Percentiles rank a stretch among this genome's conserved stretches.
These are phyloP conservation scores for Sebastes fasciatus DNA, from an alignment of 2,113 vertebrate genomes.

Conservation along the genomic window DNA sequence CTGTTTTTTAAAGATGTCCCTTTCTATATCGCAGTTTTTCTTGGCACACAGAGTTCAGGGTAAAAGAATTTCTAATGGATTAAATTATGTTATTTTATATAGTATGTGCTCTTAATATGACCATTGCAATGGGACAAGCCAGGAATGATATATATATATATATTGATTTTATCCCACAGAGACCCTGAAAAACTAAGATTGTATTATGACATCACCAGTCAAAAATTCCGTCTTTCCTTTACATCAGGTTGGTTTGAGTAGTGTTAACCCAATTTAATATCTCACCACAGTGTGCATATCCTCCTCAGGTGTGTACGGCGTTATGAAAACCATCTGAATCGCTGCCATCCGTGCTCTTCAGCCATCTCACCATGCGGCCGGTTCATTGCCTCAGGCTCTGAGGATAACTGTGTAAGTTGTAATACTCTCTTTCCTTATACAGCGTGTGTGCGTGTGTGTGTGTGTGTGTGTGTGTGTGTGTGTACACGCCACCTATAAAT, in stretches of 20 bases:
- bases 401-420: constrained; percentile 88
- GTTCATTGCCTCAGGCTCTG: constrained; percentile 89
- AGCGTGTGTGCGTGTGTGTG: neutral
- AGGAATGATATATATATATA: neutral
- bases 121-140: neutral
- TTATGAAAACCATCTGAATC: constrained; percentile 87
- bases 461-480: too few relatives aligned
- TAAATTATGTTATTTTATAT: neutral
- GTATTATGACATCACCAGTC: constrained; percentile 6
- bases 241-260: constrained; percentile 1
- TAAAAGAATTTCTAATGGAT: neutral
- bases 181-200: neutral
- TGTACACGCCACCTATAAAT: neutral
- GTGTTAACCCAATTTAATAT: constrained; percentile 18
- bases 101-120: neutral
- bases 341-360: constrained; percentile 84
- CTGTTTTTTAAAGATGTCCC: neutral
- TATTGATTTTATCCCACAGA: neutral
- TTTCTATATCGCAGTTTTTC: neutral
- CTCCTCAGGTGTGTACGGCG: constrained; percentile 86
- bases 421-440: neutral
- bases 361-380: constrained; percentile 90
- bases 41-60: neutral
- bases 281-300: constrained; percentile 2
- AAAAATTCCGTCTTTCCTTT: constrained; percentile 18